A percentile compares a stretch with the other conserved stretches of the same genome.
Conservation (phyloP, 2,888 invertebrate genomes). For the Phaonia tiefii region DNA sequence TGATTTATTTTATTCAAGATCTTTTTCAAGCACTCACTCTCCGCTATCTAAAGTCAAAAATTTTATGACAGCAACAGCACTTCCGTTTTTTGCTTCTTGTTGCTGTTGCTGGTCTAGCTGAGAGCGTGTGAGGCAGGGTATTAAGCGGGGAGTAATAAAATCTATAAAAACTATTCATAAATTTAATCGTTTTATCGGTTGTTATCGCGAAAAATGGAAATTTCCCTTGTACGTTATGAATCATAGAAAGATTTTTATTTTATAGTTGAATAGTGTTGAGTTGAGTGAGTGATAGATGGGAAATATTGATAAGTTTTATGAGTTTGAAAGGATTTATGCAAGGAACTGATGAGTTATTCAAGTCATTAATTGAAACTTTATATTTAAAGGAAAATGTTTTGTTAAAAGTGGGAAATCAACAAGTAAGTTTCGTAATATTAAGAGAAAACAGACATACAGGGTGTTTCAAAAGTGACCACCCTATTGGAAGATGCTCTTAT, state of each 20-base stretch:
- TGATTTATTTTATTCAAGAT: constrained; percentile 64
- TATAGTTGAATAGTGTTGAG: background rate
- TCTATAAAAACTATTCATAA: constrained; percentile 33
- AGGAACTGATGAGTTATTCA: no score
- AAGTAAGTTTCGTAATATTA: no score
- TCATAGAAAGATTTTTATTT: constrained; percentile 9
- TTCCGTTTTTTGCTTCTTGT: constrained; percentile 7
- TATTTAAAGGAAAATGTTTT: no score
- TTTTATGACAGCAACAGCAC: constrained; percentile 34
- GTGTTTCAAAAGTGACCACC: no score
- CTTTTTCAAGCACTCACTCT: constrained; percentile 48
- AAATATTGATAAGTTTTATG: no score
- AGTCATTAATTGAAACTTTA: no score
- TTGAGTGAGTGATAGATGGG: background rate
- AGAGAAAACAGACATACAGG: no score
- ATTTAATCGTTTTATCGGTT: constrained; percentile 29
- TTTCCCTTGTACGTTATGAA: background rate
- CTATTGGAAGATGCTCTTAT: no score
- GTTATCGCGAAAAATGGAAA: constrained; percentile 29
- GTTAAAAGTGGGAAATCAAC: no score
- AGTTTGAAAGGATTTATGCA: no score
- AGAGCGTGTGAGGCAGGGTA: background rate
- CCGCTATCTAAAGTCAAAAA: constrained; percentile 52
- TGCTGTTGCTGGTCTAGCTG: background rate
- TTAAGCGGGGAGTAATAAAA: background rate